Conservation (phyloP, 1,140 invertebrate species). For the Bombus balteatus region DNA sequence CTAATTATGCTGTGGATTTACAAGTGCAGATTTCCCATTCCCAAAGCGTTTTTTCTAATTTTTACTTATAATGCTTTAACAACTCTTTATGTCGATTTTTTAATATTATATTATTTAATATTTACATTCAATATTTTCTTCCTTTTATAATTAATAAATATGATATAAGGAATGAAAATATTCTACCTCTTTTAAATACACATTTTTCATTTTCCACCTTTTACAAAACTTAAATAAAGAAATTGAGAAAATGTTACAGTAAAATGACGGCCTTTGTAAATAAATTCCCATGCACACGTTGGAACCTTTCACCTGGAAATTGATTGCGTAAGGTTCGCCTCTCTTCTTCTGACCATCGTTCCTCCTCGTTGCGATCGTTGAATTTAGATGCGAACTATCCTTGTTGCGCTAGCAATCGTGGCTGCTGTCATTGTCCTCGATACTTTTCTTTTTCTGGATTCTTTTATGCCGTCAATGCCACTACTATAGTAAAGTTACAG, state of each 20-base stretch:
- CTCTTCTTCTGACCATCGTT: neutral
- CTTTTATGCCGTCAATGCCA: neutral
- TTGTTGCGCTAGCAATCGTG: neutral
- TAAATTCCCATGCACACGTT: no score
- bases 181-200: no score
- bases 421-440: slow-evolving; percentile 1
- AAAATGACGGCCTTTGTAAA: no score
- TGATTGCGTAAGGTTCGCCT: neutral
- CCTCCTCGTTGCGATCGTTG: neutral
- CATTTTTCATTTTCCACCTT: no score
- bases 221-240: no score
- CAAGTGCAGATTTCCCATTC: neutral
- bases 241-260: no score
- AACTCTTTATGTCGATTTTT: neutral
- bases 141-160: no score
- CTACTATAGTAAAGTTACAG: neutral
- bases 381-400: neutral
- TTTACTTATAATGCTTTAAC: neutral
- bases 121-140: no score
- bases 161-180: no score
- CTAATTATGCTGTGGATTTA: neutral
- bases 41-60: neutral
- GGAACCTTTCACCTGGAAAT: slow-evolving; percentile 6
- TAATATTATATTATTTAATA: neutral
- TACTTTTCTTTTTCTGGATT: neutral